A percentile compares a stretch with the other conserved stretches of the same genome.
Conservation (phyloP, 2,888 invertebrate species). For the Polymixis flavicincta region DNA sequence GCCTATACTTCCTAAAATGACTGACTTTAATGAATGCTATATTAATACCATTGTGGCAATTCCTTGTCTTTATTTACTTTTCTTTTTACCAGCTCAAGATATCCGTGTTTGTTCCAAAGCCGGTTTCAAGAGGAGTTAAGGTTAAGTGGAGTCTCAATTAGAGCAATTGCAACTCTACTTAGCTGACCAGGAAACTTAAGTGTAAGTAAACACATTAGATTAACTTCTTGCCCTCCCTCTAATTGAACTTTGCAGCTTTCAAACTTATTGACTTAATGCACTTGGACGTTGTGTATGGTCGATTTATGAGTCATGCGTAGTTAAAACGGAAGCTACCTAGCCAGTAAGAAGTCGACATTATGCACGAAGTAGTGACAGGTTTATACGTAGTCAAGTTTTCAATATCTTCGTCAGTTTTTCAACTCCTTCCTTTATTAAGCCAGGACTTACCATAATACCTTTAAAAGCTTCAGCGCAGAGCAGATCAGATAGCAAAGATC, state of each 20-base stretch:
- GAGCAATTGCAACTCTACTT: conserved; percentile 26
- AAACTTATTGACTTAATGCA: conserved; percentile 25
- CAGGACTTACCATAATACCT: too few relatives aligned
- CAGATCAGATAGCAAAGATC: not conserved
- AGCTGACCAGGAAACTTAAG: conserved; percentile 36
- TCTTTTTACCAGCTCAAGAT: not conserved
- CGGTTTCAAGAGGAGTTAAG: conserved; percentile 10
- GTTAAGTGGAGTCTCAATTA: conserved; percentile 29
- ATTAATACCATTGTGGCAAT: not conserved
- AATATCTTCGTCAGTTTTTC: not conserved
- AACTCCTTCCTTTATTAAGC: not conserved
- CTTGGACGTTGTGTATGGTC: conserved; percentile 6
- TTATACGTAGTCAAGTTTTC: not conserved
- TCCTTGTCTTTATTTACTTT: not conserved
- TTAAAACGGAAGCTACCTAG: conserved; percentile 40
- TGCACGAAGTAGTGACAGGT: not conserved
- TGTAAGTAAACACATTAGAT: conserved; percentile 46
- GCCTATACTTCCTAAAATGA: not conserved
- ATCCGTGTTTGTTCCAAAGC: not conserved
- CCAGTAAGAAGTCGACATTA: conserved; percentile 12
- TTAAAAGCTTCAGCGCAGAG: too few relatives aligned
- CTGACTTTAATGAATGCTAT: not conserved
- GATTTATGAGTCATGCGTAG: conserved; percentile 40
- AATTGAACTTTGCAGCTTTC: conserved; percentile 43
- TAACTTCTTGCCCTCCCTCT: conserved; percentile 39